phyloP scores from a whole-genome alignment of 37 sponge, comb jelly and placozoan species.

The Halisarca cf. caerulea region DNA sequence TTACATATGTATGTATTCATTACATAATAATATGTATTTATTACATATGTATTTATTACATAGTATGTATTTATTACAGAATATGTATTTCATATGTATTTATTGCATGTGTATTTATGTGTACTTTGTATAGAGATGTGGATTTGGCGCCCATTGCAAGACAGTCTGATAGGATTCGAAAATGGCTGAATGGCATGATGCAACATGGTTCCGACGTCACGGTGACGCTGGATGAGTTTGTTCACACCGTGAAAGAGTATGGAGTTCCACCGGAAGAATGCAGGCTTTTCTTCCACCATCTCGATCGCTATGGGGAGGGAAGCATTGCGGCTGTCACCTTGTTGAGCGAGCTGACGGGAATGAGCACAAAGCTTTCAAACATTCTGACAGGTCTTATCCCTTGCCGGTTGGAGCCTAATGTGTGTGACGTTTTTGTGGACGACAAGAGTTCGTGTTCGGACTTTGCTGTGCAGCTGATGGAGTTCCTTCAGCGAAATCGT shows the following conservation, averaged over 20 bases:
- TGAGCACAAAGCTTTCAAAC: not conserved
- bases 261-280: constrained; percentile 4
- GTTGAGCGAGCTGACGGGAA: not conserved
- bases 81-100: no score
- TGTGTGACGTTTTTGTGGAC: constrained; percentile 21
- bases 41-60: no score
- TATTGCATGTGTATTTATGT: not conserved
- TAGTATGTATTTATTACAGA: no score
- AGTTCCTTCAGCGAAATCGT: constrained; percentile 25
- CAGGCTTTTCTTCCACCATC: constrained; percentile 4
- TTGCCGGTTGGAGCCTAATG: not conserved
- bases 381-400: not conserved
- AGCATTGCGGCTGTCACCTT: not conserved
- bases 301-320: constrained; percentile 10
- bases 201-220: not conserved
- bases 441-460: not conserved
- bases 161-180: not conserved
- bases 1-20: no score
- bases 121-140: not conserved
- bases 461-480: not conserved
- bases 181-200: constrained; percentile 16
- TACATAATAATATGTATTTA: no score
- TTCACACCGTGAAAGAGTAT: constrained; percentile 1
- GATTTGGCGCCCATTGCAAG: constrained; percentile 23
- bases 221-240: constrained; percentile 20